A percentile compares a stretch with the other conserved stretches of the same genome.
Conservation (phyloP, 2,113 vertebrate genomes). For the Beaufortia kweichowensis region DNA sequence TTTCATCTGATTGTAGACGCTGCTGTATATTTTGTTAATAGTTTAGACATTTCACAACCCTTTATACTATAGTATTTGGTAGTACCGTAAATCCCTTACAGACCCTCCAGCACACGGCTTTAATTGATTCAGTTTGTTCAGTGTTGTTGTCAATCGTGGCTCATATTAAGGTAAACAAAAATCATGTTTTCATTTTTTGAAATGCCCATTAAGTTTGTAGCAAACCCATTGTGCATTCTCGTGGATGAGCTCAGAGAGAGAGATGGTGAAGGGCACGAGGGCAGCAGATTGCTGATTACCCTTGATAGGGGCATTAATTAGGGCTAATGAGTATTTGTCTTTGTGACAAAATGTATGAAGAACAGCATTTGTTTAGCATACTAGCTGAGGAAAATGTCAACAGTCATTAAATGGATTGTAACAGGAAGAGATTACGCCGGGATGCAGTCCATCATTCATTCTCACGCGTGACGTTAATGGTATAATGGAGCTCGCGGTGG, state of each 20-base stretch:
- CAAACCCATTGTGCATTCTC: background rate
- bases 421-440: slow-evolving; percentile 52
- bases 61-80: too few relatives aligned
- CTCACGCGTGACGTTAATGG: slow-evolving; percentile 40
- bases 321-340: slow-evolving; percentile 69
- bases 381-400: slow-evolving; percentile 64
- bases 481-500: slow-evolving; percentile 43
- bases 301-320: slow-evolving; percentile 64
- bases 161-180: too few relatives aligned
- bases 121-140: too few relatives aligned
- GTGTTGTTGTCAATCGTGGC: too few relatives aligned
- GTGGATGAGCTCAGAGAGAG: background rate
- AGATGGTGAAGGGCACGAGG: background rate
- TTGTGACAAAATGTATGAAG: slow-evolving; percentile 46
- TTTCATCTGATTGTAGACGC: too few relatives aligned
- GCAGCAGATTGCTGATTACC: slow-evolving; percentile 56
- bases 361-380: slow-evolving; percentile 53
- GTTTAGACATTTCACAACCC: too few relatives aligned
- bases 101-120: too few relatives aligned
- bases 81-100: too few relatives aligned
- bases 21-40: too few relatives aligned
- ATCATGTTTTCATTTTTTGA: too few relatives aligned
- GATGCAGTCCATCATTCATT: slow-evolving; percentile 56
- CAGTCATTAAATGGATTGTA: slow-evolving; percentile 72
- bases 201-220: too few relatives aligned